Percentiles rank a stretch among this genome's conserved stretches.
phyloP scores from a whole-genome alignment of 2,797 vertebrate species.

The Parambassis ranga region DNA sequence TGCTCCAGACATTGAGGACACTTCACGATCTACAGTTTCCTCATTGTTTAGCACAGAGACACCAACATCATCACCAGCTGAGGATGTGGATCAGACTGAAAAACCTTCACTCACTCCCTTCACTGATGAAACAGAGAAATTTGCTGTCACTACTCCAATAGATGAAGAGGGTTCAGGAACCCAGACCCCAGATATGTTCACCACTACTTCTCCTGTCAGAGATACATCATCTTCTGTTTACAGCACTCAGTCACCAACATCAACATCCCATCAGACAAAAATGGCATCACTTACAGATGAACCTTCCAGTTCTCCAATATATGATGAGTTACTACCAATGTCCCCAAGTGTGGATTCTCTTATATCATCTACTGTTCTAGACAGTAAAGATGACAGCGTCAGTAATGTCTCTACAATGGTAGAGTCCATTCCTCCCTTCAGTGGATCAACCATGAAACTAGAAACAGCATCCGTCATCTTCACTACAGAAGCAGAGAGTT shows the following conservation, averaged over 20 bases:
- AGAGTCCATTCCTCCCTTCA: not conserved
- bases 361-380: no score
- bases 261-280: no score
- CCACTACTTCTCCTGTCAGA: no score
- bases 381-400: not conserved
- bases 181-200: no score
- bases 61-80: not conserved
- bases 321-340: no score
- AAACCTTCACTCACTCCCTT: not conserved
- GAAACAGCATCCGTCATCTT: not conserved
- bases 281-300: no score
- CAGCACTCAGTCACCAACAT: no score
- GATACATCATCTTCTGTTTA: no score
- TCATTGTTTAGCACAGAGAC: slow-evolving; percentile 10
- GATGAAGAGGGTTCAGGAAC: no score
- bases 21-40: no score
- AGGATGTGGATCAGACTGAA: not conserved
- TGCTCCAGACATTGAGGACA: not conserved
- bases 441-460: not conserved
- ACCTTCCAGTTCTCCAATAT: no score
- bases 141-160: not conserved
- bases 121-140: not conserved
- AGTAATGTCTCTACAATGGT: not conserved
- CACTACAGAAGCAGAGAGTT: not conserved
- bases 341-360: no score